A percentile compares a stretch with the other conserved stretches of the same genome.
These are phyloP conservation scores for Stenotaenia linearis DNA, from an alignment of 2,888 invertebrate species.

Conservation along the genomic window DNA sequence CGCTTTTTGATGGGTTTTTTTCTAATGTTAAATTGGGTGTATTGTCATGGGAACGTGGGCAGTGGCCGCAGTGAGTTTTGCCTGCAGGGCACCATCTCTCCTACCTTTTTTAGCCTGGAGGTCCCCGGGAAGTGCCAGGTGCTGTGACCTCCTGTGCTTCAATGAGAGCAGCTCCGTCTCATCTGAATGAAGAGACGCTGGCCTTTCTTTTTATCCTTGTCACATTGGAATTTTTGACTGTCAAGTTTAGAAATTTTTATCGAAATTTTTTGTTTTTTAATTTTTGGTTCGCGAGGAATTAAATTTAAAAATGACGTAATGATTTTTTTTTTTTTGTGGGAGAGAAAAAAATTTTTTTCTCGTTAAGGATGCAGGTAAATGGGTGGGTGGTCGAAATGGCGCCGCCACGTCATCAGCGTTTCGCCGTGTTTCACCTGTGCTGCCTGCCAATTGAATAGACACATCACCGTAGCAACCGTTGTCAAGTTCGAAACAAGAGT, in stretches of 20 bases:
- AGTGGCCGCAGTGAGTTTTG: conserved; percentile 15
- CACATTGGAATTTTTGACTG: background rate
- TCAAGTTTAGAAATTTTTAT: background rate
- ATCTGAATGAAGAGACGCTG: conserved; percentile 26
- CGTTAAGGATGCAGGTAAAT: background rate
- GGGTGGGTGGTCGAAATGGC: conserved; percentile 14
- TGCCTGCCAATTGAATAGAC: conserved; percentile 21
- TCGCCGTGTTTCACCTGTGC: background rate
- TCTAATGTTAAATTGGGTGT: background rate
- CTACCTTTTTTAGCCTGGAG: conserved; percentile 12
- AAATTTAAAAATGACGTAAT: too few relatives aligned
- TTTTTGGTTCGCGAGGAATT: too few relatives aligned
- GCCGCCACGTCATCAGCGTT: conserved; percentile 3
- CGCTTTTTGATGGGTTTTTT: background rate
- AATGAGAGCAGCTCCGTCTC: conserved; percentile 26
- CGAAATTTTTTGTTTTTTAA: background rate
- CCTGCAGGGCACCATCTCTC: conserved; percentile 16
- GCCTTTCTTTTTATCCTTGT: conserved; percentile 10
- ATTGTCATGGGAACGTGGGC: conserved; percentile 17
- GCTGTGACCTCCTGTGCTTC: conserved; percentile 26
- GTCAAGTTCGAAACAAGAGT: background rate
- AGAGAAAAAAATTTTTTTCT: background rate
- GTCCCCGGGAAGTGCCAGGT: conserved; percentile 26
- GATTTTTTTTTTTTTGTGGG: background rate
- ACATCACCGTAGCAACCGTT: conserved; percentile 16